A percentile compares a stretch with the other conserved stretches of the same genome.
phyloP scores from a whole-genome alignment of 2,113 vertebrate species.

The Limanda limanda region DNA sequence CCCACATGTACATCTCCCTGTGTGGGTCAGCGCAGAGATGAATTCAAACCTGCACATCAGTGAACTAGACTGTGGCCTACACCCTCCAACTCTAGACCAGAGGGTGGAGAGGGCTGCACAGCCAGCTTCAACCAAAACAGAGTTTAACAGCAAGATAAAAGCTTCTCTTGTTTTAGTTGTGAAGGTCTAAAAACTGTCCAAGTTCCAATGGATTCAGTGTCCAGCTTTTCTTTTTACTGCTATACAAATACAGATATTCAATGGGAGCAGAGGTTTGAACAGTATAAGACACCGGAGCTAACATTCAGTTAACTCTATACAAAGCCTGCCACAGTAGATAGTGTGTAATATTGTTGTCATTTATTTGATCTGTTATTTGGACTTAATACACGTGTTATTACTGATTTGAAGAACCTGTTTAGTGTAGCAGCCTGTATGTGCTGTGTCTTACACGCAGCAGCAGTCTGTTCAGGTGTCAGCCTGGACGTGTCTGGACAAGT shows the following conservation, averaged over 20 bases:
- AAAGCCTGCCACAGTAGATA: neutral
- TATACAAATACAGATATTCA: too few relatives aligned
- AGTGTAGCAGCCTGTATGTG: neutral
- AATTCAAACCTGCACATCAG: too few relatives aligned
- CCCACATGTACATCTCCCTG: neutral
- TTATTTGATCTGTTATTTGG: too few relatives aligned
- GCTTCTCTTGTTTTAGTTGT: too few relatives aligned
- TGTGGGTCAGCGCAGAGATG: neutral
- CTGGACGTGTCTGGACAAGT: slow-evolving; percentile 52
- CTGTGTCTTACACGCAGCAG: neutral
- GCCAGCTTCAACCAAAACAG: neutral
- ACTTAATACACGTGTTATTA: fast-evolving
- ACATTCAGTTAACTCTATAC: neutral
- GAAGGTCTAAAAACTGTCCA: too few relatives aligned
- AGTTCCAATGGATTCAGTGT: too few relatives aligned
- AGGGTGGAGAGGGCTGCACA: neutral
- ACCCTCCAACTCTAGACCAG: neutral
- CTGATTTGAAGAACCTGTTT: neutral
- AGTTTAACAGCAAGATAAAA: neutral
- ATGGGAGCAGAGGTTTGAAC: too few relatives aligned
- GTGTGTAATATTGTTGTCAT: neutral
- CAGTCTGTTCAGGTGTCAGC: neutral
- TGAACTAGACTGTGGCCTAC: neutral
- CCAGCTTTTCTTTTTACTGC: too few relatives aligned
- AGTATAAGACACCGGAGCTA: neutral